phyloP scores from a whole-genome alignment of 1,140 invertebrate species.

The Drosophila carrolli region DNA sequence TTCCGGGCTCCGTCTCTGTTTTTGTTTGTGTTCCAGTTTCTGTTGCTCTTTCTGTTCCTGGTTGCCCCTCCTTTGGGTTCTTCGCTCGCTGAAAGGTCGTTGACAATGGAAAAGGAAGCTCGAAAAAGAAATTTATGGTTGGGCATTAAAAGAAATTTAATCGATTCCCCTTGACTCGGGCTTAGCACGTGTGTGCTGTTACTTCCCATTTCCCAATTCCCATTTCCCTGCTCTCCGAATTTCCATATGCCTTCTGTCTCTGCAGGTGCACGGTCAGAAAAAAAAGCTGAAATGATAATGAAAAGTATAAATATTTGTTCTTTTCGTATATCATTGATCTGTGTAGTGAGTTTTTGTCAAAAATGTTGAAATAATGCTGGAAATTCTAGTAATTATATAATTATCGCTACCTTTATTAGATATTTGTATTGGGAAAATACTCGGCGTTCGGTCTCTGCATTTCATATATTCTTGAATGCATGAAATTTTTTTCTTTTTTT shows the following conservation, averaged over 20 bases:
- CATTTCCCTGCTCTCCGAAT: constrained; percentile 16
- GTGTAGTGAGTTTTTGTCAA: too few relatives aligned
- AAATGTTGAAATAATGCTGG: too few relatives aligned
- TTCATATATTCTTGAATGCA: too few relatives aligned
- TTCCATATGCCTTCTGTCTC: constrained; percentile 41
- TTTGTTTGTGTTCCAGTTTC: constrained; percentile 40
- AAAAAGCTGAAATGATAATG: too few relatives aligned
- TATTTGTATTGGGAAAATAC: too few relatives aligned
- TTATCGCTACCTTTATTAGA: too few relatives aligned
- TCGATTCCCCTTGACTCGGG: constrained; percentile 57
- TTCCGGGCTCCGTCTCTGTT: background rate
- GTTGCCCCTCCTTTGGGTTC: background rate
- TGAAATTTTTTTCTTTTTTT: too few relatives aligned
- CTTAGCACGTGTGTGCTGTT: constrained; percentile 64
- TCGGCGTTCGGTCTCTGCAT: too few relatives aligned
- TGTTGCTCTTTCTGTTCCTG: constrained; percentile 28
- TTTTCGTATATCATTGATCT: background rate
- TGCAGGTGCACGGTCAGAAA: constrained; percentile 9
- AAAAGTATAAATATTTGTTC: too few relatives aligned
- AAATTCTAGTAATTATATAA: too few relatives aligned
- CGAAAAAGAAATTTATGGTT: constrained; percentile 70
- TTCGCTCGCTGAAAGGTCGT: constrained; percentile 67
- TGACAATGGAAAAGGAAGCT: constrained; percentile 56
- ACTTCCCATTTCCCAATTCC: constrained; percentile 19
- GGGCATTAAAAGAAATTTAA: constrained; percentile 76